Base-by-base conservation (phyloP, 2,113 vertebrate species). In the Eubucco bourcierii region DNA sequence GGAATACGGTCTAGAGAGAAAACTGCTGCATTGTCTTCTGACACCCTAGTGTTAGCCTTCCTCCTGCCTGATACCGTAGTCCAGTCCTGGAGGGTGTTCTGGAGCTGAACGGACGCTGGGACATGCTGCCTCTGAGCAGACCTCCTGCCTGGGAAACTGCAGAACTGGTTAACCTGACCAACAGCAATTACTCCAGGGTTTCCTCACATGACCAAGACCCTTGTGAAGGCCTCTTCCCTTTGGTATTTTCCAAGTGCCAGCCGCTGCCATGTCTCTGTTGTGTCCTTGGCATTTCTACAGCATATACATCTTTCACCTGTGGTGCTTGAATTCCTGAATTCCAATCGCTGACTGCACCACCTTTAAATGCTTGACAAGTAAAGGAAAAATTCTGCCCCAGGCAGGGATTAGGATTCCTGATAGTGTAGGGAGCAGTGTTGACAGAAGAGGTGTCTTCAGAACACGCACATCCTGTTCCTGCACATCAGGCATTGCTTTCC, bases 1-100 rank as follows among this genome's bases (percentile, higher is more conserved):
- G n/a, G 23, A 53, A 25, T 0, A 72, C 5, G 29, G 8, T 75
- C 13, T 6, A 0, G n/a, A 12, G 29, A 31, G 39, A 18, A 46
- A 88, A 4, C 17, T 0, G 10, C 28, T 63, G 10, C 0, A 0
- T 37, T 41, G 20, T 34, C 24, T 55, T n/a, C 29, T 29, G 1
- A 7, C 8, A 1, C 3, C 46, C 23, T 23, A 23, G 27, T 9
- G 34, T 29, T 33, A 25, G 17, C 34, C 39, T 71, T 53, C 52
- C 5, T 70, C 55, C 60, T 34, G 7, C 55, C 63, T n/a, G 59
- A 41, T 15, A 3, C 3, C 8, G 7, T 10, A 2, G 18, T 15
- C 16, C 8, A 4, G 37, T 14, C 4, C 63, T 33, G 63, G 28
- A 41, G 29, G 15, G 6, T 5, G 7, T 21, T n/a, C 34, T 74